phyloP scores from a whole-genome alignment of 2,888 invertebrate genomes.

The Ellobium chinense region DNA sequence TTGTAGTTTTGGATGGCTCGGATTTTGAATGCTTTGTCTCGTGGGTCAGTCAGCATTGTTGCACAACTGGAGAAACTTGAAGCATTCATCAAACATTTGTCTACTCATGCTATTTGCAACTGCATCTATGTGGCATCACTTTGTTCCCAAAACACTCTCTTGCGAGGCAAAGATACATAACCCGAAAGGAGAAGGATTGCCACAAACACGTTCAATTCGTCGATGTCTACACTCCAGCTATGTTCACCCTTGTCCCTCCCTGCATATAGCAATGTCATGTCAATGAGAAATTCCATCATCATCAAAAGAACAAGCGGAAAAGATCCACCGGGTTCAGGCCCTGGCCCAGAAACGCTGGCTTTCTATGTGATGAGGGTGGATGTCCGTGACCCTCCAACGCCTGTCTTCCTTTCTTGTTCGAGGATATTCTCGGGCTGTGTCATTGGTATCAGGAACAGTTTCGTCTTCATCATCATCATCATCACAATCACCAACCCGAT shows the following conservation, averaged over 20 bases:
- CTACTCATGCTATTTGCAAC: not conserved
- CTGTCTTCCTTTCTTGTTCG: not conserved
- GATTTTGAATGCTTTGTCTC: not conserved
- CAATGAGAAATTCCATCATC: not conserved
- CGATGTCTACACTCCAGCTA: not conserved
- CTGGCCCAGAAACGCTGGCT: not conserved
- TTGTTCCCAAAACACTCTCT: not conserved
- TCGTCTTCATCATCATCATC: not conserved
- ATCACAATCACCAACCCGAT: not conserved
- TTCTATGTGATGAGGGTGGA: not conserved
- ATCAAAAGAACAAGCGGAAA: not conserved
- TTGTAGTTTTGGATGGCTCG: not conserved
- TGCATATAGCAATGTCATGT: not conserved
- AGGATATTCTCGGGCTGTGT: not conserved
- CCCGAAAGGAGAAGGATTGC: not conserved
- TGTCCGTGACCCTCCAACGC: not conserved
- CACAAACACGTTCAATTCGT: not conserved
- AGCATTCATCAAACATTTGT: not conserved
- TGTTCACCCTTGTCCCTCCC: not conserved
- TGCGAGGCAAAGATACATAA: not conserved
- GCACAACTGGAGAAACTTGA: not conserved
- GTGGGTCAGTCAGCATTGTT: not conserved
- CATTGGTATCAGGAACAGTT: not conserved
- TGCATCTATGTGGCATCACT: not conserved
- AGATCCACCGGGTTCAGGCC: not conserved